Conservation (phyloP, 2,113 vertebrate genomes). For the Hippotragus niger region DNA sequence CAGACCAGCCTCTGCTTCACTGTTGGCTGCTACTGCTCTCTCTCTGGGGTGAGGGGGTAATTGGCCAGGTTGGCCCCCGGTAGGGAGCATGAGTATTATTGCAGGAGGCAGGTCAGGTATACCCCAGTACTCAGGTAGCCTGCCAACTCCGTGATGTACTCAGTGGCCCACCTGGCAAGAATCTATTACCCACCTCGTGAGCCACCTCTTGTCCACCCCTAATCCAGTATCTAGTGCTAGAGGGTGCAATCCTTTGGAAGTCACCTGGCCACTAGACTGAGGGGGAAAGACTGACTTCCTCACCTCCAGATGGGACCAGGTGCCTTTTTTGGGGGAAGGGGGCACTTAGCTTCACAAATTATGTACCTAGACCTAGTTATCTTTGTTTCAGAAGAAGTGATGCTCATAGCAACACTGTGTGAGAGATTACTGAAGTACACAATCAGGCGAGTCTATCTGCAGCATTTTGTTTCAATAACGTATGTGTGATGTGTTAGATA, state of each 20-base stretch:
- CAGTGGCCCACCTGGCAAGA: fast-evolving
- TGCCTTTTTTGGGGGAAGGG: background rate
- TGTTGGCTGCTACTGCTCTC: background rate
- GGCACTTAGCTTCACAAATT: background rate
- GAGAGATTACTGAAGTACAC: background rate
- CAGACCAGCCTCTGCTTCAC: background rate
- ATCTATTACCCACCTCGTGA: background rate
- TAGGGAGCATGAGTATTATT: too few species aligned
- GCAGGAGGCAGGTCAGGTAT: background rate
- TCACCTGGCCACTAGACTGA: background rate
- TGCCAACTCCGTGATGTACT: background rate
- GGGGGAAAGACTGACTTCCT: background rate
- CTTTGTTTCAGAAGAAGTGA: background rate
- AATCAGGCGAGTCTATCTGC: background rate
- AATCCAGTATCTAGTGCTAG: background rate
- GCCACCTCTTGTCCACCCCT: background rate
- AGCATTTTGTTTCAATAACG: constrained; percentile 49
- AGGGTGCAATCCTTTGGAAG: background rate
- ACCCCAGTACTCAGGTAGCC: background rate
- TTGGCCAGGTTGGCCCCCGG: background rate
- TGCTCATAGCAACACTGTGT: background rate
- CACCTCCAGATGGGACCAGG: background rate
- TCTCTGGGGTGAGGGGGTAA: background rate
- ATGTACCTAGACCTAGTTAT: background rate
- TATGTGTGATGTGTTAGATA: constrained; percentile 36